Percentiles rank a stretch among this genome's conserved stretches.
Evolutionary conservation across 1,140 invertebrate species (phyloP).

Genomic region (Portunus trituberculatus): DNA sequence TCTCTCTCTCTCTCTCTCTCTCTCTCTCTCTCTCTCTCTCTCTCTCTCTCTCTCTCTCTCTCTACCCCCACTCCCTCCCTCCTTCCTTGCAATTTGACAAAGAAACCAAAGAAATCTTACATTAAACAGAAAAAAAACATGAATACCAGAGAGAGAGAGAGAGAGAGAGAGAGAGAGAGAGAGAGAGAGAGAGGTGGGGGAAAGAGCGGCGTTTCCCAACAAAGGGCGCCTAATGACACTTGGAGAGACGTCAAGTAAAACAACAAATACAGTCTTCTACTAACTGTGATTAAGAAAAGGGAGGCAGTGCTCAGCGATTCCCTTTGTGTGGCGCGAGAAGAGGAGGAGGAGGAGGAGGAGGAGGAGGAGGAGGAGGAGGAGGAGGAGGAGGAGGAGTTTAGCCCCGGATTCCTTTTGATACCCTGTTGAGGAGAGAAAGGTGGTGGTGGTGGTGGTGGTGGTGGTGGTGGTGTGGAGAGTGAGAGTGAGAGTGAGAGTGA

Average conservation of each 20-base stretch:
- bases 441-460: not conserved
- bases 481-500: not conserved
- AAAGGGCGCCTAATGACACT: not conserved
- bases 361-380: not conserved
- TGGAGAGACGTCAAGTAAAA: not conserved
- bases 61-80: not conserved
- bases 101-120: not conserved
- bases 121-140: not conserved
- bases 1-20: too few species aligned
- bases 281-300: constrained; percentile 23
- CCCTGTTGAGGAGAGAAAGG: not conserved
- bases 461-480: not conserved
- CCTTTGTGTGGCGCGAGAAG: not conserved
- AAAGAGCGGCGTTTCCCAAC: not conserved
- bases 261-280: not conserved
- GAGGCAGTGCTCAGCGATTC: not conserved
- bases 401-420: not conserved
- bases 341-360: not conserved
- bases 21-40: too few species aligned
- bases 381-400: not conserved
- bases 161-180: constrained; percentile 5
- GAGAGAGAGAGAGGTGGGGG: not conserved
- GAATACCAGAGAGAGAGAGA: not conserved
- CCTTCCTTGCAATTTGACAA: not conserved
- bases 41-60: too few species aligned